phyloP scores from a whole-genome alignment of 2,888 invertebrate genomes.

The Gastrophysa polygoni region DNA sequence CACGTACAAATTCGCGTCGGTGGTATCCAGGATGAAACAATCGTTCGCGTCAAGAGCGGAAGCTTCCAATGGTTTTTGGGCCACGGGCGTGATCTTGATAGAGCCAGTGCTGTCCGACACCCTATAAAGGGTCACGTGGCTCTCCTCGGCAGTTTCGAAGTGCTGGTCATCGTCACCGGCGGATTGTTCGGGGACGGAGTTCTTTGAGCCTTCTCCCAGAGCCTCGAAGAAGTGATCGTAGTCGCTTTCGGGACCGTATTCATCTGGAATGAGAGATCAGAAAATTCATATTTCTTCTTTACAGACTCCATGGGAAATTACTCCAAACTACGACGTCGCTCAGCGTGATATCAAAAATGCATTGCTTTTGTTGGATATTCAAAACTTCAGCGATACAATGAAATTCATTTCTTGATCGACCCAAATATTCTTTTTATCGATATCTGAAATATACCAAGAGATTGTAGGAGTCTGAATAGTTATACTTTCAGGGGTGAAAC shows the following conservation, averaged over 20 bases:
- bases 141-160: conserved; percentile 72
- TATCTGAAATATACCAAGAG: too few relatives aligned
- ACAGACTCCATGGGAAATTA: too few relatives aligned
- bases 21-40: conserved; percentile 81
- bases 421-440: too few relatives aligned
- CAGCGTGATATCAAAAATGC: too few relatives aligned
- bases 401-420: too few relatives aligned
- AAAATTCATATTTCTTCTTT: too few relatives aligned
- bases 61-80: conserved; percentile 74
- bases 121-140: conserved; percentile 69
- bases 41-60: conserved; percentile 75
- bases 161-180: conserved; percentile 77
- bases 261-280: conserved; percentile 61
- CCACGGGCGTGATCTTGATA: conserved; percentile 59
- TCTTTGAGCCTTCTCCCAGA: conserved; percentile 76
- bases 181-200: conserved; percentile 73
- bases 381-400: too few relatives aligned
- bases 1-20: conserved; percentile 77
- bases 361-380: too few relatives aligned
- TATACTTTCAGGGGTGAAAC: too few relatives aligned
- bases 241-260: conserved; percentile 68
- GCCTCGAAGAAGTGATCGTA: conserved; percentile 77
- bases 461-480: too few relatives aligned
- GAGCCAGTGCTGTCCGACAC: conserved; percentile 72
- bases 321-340: too few relatives aligned